Evolutionary conservation across 2,888 invertebrate species (phyloP).

Genomic region (Andrena flavipes): DNA sequence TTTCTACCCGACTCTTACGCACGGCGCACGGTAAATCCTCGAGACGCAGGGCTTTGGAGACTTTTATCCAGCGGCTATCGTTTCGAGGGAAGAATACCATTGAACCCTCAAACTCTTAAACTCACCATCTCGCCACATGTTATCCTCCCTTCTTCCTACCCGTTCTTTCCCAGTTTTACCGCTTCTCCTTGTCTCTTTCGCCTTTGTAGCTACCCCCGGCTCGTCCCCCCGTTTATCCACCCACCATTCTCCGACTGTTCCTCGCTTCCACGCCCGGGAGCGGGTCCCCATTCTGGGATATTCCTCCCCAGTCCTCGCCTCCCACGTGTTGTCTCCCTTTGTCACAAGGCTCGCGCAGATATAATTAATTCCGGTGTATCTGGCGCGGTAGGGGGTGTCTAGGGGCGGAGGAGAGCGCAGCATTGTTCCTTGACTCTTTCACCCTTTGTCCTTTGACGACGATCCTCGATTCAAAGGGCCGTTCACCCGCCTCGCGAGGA

Average conservation of each 20-base stretch:
- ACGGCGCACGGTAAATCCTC: too few species aligned
- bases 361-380: conserved; percentile 70
- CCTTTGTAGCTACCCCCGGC: not conserved
- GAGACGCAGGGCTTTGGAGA: not conserved
- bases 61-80: not conserved
- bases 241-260: not conserved
- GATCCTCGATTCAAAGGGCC: conserved; percentile 48
- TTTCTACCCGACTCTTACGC: too few species aligned
- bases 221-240: not conserved
- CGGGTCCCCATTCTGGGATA: not conserved
- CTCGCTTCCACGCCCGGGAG: not conserved
- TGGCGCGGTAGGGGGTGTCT: conserved; percentile 29
- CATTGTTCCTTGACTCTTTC: conserved; percentile 67
- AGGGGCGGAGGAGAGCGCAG: conserved; percentile 32
- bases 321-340: conserved; percentile 46
- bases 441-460: conserved; percentile 63
- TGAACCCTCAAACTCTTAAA: not conserved
- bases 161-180: not conserved
- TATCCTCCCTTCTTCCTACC: not conserved
- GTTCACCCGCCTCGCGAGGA: conserved; percentile 4
- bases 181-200: conserved; percentile 2
- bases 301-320: conserved; percentile 4
- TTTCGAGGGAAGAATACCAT: not conserved
- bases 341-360: conserved; percentile 55
- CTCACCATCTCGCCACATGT: conserved; percentile 26